phyloP scores from a whole-genome alignment of 2,888 invertebrate species.

The Strigamia maritima region DNA sequence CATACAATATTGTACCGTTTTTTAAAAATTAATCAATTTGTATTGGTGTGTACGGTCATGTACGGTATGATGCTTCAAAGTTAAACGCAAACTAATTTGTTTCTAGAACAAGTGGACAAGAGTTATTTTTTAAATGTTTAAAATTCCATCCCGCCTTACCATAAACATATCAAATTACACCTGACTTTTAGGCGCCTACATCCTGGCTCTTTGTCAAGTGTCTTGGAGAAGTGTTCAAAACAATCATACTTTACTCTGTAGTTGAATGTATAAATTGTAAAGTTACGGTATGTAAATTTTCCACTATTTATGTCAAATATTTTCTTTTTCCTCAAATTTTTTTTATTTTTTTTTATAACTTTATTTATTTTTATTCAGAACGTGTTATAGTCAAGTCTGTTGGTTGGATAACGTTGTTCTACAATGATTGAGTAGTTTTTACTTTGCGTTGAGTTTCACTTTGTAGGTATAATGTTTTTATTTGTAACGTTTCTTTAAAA shows the following conservation, averaged over 20 bases:
- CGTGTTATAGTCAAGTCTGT: too few species aligned
- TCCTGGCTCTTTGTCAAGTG: slow-evolving; percentile 7
- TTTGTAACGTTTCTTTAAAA: too few species aligned
- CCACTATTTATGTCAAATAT: neutral
- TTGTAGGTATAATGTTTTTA: too few species aligned
- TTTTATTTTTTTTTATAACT: neutral
- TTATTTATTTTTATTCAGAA: neutral
- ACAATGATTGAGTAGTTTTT: too few species aligned
- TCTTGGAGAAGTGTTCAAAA: slow-evolving; percentile 8
- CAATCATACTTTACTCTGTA: neutral
- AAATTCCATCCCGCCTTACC: slow-evolving; percentile 15
- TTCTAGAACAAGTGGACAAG: neutral
- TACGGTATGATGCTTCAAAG: too few species aligned
- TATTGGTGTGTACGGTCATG: too few species aligned
- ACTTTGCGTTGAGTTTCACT: too few species aligned
- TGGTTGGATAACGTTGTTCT: too few species aligned
- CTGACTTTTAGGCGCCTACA: slow-evolving; percentile 15
- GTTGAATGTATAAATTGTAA: slow-evolving; percentile 9
- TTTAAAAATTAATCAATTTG: neutral
- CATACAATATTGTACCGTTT: neutral
- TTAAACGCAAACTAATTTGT: neutral
- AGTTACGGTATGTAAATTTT: slow-evolving; percentile 12
- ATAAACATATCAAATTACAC: slow-evolving; percentile 8
- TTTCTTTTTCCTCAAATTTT: neutral
- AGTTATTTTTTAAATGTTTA: neutral